Evolutionary conservation across 2,113 vertebrate species (phyloP), one percentile per base, ranked within the genome.

Genomic region (Eira barbara): DNA sequence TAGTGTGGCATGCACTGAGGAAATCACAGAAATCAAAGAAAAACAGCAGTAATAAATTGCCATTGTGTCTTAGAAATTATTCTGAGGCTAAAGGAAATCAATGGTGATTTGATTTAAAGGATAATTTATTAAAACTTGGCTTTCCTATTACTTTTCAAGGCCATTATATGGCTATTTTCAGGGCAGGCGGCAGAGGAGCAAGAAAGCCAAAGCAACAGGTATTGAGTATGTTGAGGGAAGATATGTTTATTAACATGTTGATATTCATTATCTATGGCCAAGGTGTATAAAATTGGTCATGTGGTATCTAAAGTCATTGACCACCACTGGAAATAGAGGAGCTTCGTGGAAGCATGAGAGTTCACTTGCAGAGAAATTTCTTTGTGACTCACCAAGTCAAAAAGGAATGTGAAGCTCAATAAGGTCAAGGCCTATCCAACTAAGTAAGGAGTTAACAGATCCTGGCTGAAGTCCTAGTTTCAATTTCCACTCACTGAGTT

Each of bases 391-490:
- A 82, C 71, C 71, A 95, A 91, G 79, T 25, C 25, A 63, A 69
- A 94, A 92, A 97, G 59, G 67, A 94, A 94, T 69, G 85, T 71
- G 57, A 96, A 80, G 27, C 12, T 45, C 27, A 17, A 27, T 36
- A 74, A 96, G n/a, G 49, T 15, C 65, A 92, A 55, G 49, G 39
- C 27, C 47, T 84, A 74, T 25, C 23, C n/a, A 79, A 80, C 45
- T 39, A 71, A 80, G 47, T 21, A 67, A 94, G 34, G 14, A 7
- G 25, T 86, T 91, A 97, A 91, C 1, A 89, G 31, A 42, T 82
- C 67, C n/a, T 42, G 29, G 49, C 29, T 95, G 55, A 96, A 73
- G 36, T 71, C 3, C 21, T 94, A 42, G 73, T 80, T 91, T 96
- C 69, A 85, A 94, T 93, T 94, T 88, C 74, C 12, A 67, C 15